Conservation (phyloP, 1,140 invertebrate species). For the Mesaphorura yosii region DNA sequence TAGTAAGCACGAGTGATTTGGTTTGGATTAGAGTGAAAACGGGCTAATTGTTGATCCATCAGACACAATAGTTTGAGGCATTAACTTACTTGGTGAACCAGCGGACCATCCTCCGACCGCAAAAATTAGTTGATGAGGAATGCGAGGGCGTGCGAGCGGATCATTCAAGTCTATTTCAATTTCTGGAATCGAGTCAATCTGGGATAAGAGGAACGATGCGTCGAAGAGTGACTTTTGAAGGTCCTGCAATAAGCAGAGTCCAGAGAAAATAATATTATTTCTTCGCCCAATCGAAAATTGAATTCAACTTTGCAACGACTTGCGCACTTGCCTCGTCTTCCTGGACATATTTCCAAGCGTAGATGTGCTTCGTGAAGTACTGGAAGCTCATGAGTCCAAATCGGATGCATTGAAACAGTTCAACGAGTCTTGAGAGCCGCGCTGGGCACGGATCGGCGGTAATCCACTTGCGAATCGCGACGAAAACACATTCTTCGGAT, state of each 20-base stretch:
- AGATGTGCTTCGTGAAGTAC: slow-evolving; percentile 43
- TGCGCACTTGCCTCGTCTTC: slow-evolving; percentile 7
- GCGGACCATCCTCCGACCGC: slow-evolving; percentile 58
- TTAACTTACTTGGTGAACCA: slow-evolving; percentile 60
- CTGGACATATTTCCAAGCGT: slow-evolving; percentile 8
- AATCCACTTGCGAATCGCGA: slow-evolving; percentile 50
- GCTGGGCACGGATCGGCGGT: slow-evolving; percentile 32
- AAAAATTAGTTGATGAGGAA: slow-evolving; percentile 58
- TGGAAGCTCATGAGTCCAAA: slow-evolving; percentile 53
- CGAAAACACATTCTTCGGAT: slow-evolving; percentile 55
- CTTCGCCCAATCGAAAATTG: too few species aligned
- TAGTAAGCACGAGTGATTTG: too few species aligned
- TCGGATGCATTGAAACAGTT: slow-evolving; percentile 50
- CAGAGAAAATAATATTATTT: background rate
- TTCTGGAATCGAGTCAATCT: slow-evolving; percentile 45
- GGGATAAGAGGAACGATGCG: slow-evolving; percentile 42
- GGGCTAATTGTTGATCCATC: too few species aligned
- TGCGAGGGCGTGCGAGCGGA: slow-evolving; percentile 47
- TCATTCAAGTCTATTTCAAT: slow-evolving; percentile 45
- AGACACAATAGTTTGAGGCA: slow-evolving; percentile 35
- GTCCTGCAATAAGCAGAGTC: slow-evolving; percentile 9
- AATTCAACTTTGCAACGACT: too few species aligned
- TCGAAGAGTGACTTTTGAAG: slow-evolving; percentile 24
- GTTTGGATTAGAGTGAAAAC: background rate
- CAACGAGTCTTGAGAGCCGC: slow-evolving; percentile 43